A percentile compares a stretch with the other conserved stretches of the same genome.
phyloP scores from a whole-genome alignment of 2,113 vertebrate genomes.

The Lycaon pictus region DNA sequence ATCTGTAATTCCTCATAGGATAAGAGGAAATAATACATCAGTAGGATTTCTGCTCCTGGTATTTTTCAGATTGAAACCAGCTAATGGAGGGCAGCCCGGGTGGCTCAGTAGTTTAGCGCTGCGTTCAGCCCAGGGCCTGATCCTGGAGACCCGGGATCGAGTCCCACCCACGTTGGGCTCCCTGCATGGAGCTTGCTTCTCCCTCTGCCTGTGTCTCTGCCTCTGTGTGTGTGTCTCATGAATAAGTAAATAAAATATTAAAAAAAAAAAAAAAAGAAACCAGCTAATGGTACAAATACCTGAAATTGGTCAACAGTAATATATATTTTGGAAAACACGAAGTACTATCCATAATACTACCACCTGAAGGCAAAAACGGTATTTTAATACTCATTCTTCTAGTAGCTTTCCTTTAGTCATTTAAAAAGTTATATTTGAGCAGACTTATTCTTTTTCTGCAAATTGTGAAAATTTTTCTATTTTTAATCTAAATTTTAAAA shows the following conservation, averaged over 20 bases:
- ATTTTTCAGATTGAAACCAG: slow-evolving; percentile 42
- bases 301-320: background rate
- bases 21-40: background rate
- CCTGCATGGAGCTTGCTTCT: too few species aligned
- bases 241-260: too few species aligned
- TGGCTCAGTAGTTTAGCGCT: too few species aligned
- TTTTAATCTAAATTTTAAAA: background rate
- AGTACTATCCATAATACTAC: background rate
- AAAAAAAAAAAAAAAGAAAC: background rate
- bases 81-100: background rate
- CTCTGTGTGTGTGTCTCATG: too few species aligned
- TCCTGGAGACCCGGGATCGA: too few species aligned
- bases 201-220: too few species aligned
- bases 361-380: background rate
- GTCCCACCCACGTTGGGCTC: too few species aligned
- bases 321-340: background rate
- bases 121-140: too few species aligned
- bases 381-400: background rate
- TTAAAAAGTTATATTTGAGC: background rate
- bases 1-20: background rate
- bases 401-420: background rate
- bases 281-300: background rate
- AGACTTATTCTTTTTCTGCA: background rate
- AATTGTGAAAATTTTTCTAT: background rate
- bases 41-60: background rate